Evolutionary conservation across 1,140 invertebrate genomes (phyloP), one percentile per base, ranked within the genome.

Genomic region (Neoseiulus cucumeris): DNA sequence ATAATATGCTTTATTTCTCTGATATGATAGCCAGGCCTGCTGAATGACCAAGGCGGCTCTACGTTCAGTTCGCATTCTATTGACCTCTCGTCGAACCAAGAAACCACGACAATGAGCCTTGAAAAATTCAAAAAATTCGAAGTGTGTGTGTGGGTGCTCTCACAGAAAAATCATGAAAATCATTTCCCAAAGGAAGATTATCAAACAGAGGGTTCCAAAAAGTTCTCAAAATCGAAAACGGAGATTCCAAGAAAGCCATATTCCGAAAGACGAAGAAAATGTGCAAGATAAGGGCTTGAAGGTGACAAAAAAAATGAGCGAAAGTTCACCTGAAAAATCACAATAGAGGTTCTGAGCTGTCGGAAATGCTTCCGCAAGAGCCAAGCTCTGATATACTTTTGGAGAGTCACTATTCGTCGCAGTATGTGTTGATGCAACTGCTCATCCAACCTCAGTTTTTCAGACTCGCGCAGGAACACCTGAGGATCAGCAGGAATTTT

Each of bases 351-450:
- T 59, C 51, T 25, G 25, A 59, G 91, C 20, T 66, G 28, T 51
- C 25, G 41, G 47, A 66, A 66, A 64, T 47, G 29, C 65, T 25
- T 30, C 28, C 28, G 45, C 44, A 51, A 29, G 22, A 33, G 44
- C 45, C 42, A 66, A 7, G 65, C 25, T 7, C 39, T 44, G 41
- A 66, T 33, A n/a, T 51, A 64, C 64, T 88, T 79, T 76, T 97
- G 92, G 68, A 97, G 87, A 0, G 83, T 85, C 44, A 92, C 84
- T 70, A 96, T 94, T 64, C 87, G 85, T 22, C 86, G 83, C 80
- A 96, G 89, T 67, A 96, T 94, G 72, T 91, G 87, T 72, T 91
- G 85, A 76, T 97, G 91, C 30, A 97, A 77, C 66, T 87, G 82
- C 71, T 88, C 87, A 73, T 96, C 91, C 44, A 96, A 74, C 74